Conservation (phyloP, 2,113 vertebrate genomes). For the Anarhynchus alexandrinus region DNA sequence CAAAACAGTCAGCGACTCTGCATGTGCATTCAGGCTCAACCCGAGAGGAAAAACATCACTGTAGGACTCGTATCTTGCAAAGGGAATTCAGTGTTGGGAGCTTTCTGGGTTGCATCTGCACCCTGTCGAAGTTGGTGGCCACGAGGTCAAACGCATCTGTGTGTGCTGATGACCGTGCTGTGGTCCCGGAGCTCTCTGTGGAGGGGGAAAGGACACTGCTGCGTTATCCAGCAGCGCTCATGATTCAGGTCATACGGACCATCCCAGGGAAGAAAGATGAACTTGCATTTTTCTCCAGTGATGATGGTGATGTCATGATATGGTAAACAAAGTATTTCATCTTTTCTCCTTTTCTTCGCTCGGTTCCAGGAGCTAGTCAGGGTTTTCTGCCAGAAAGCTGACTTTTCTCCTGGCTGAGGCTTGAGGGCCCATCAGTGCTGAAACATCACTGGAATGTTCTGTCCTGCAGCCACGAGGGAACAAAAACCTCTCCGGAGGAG, state of each 20-base stretch:
- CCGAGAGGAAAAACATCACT: background rate
- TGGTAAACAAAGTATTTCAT: conserved; percentile 65
- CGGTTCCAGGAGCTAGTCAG: conserved; percentile 39
- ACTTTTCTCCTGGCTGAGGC: conserved; percentile 49
- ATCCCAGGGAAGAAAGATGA: conserved; percentile 19
- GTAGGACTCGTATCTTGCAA: background rate
- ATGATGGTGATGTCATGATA: conserved; percentile 56
- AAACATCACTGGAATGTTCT: conserved; percentile 62
- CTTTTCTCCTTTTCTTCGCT: conserved; percentile 14
- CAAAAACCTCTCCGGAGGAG: background rate
- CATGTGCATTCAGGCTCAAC: accelerated
- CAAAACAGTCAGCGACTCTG: background rate
- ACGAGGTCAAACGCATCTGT: background rate
- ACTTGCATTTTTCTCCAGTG: conserved; percentile 64
- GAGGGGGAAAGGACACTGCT: background rate
- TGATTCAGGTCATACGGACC: background rate
- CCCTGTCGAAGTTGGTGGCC: background rate
- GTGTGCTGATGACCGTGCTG: background rate
- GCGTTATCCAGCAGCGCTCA: background rate
- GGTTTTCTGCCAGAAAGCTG: conserved; percentile 59
- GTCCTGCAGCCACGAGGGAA: conserved; percentile 34
- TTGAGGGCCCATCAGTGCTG: conserved; percentile 38
- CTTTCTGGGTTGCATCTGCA: background rate
- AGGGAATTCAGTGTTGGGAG: background rate
- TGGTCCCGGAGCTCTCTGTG: background rate